phyloP scores from a whole-genome alignment of 2,113 vertebrate genomes.

The Laticauda colubrina region DNA sequence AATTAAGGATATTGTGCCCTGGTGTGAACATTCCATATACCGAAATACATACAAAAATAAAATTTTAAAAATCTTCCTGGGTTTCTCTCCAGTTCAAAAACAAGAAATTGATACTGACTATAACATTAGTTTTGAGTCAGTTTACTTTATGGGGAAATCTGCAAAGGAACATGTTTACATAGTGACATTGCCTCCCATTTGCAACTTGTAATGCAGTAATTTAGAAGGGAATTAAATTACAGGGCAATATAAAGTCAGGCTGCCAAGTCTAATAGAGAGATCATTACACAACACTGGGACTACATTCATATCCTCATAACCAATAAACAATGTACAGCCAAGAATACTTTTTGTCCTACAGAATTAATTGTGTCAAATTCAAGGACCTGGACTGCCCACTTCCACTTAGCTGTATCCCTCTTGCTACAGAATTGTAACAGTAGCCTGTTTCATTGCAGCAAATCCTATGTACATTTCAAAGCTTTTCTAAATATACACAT shows the following conservation, averaged over 20 bases:
- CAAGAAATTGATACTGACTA: background rate
- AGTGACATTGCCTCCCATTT: constrained; percentile 21
- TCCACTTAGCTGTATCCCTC: background rate
- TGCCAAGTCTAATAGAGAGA: constrained; percentile 16
- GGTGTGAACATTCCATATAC: background rate
- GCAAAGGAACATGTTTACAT: constrained; percentile 13
- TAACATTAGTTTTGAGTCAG: constrained; percentile 22
- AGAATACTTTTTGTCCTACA: background rate
- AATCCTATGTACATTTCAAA: too few species aligned
- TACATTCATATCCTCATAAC: background rate
- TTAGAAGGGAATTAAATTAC: constrained; percentile 37
- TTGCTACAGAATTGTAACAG: background rate
- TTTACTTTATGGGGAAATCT: constrained; percentile 16
- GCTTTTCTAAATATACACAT: background rate
- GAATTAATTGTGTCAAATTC: background rate
- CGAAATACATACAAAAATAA: background rate
- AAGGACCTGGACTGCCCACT: background rate
- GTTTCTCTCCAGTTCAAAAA: background rate
- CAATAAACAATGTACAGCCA: background rate
- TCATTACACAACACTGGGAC: constrained; percentile 6
- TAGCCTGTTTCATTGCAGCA: background rate
- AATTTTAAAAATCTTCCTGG: background rate
- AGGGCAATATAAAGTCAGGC: constrained; percentile 8
- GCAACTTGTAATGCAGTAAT: constrained; percentile 24
- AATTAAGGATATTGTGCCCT: background rate